Conservation (phyloP, 2,113 vertebrate species). For the Panthera tigris region DNA sequence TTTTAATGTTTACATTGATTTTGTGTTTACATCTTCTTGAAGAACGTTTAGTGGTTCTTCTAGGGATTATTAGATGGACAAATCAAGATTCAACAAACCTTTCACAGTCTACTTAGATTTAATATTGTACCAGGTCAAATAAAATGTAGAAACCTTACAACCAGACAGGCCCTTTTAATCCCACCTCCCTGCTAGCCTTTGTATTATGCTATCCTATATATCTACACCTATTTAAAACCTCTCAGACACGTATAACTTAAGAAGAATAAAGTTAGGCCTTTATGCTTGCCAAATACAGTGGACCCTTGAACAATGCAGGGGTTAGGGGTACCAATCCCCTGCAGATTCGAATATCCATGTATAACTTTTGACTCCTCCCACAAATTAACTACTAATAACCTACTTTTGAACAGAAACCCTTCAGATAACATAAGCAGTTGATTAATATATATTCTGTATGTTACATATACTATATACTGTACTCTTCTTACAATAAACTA, state of each 20-base stretch:
- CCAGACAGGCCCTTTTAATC: background rate
- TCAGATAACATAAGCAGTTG: background rate
- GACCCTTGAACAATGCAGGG: background rate
- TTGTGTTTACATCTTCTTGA: background rate
- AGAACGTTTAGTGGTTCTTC: constrained; percentile 8
- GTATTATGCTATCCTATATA: background rate
- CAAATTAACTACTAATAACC: background rate
- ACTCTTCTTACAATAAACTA: background rate
- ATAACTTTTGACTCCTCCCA: background rate
- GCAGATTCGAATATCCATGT: background rate
- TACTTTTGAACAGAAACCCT: background rate
- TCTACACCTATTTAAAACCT: background rate
- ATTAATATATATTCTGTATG: background rate
- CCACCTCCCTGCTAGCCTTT: background rate
- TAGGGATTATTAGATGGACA: background rate
- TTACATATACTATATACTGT: background rate
- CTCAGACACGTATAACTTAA: background rate
- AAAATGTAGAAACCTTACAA: background rate
- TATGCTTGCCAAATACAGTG: background rate
- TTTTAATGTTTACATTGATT: background rate
- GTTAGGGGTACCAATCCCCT: background rate
- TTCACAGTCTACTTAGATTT: background rate
- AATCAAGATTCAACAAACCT: background rate
- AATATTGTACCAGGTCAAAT: background rate
- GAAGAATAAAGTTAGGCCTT: background rate